phyloP scores from a whole-genome alignment of 1,140 invertebrate species.

The Bactericera cockerelli region DNA sequence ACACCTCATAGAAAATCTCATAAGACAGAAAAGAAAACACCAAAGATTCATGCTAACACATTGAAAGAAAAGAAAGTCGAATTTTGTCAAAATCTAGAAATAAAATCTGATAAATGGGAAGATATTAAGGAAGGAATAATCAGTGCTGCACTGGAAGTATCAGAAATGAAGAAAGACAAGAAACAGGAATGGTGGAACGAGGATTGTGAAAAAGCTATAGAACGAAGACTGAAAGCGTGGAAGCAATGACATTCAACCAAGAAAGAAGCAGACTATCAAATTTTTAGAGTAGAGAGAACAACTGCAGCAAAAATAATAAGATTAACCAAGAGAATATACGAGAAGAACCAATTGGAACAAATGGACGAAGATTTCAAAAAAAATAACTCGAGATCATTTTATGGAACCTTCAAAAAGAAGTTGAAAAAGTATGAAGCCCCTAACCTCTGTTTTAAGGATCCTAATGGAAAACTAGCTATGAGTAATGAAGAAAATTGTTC shows the following conservation, averaged over 20 bases:
- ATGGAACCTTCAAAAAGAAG: constrained; percentile 3
- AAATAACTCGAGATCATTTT: constrained; percentile 5
- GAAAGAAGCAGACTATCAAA: neutral
- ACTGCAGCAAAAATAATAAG: neutral
- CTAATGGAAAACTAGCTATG: constrained; percentile 5
- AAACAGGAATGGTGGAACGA: neutral
- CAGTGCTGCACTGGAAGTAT: neutral
- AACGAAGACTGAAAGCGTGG: neutral
- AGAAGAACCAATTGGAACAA: neutral
- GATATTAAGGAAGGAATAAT: neutral
- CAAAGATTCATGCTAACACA: neutral
- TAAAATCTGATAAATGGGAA: neutral
- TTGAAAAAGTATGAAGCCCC: neutral
- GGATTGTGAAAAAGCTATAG: neutral
- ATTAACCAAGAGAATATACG: neutral
- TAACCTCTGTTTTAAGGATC: constrained; percentile 1
- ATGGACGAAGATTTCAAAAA: constrained; percentile 5
- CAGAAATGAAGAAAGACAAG: neutral
- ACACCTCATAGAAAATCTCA: neutral
- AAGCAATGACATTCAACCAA: neutral
- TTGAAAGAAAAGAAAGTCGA: neutral
- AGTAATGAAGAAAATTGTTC: constrained; percentile 8
- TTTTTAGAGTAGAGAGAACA: neutral
- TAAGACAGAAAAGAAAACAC: neutral
- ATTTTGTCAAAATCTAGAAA: neutral